Percentiles rank a stretch among this genome's conserved stretches.
These are phyloP conservation scores for Altica lythri DNA, from an alignment of 2,888 invertebrate genomes.

Conservation along the genomic window DNA sequence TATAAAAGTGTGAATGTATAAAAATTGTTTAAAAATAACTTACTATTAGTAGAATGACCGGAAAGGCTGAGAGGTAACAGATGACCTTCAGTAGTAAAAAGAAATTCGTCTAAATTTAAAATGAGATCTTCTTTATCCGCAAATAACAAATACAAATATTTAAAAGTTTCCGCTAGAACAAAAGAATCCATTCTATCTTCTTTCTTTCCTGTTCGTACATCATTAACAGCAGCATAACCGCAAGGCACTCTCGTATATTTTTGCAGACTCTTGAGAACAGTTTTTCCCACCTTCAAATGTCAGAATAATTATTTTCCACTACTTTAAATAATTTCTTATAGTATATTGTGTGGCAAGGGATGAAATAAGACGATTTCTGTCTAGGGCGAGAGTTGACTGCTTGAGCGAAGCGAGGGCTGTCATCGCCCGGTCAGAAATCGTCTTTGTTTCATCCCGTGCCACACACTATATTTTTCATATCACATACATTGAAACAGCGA, in stretches of 20 bases:
- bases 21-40: constrained; percentile 1
- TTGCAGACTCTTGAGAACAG: constrained; percentile 86
- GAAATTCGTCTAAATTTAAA: constrained; percentile 82
- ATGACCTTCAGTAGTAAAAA: constrained; percentile 95
- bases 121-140: constrained; percentile 84
- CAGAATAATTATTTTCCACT: too few species aligned
- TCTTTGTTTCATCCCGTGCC: too few species aligned
- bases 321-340: too few species aligned
- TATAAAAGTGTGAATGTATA: constrained; percentile 4
- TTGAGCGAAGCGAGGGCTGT: too few species aligned
- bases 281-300: constrained; percentile 85
- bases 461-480: too few species aligned
- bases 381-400: too few species aligned
- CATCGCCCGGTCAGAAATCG: too few species aligned
- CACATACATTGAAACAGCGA: too few species aligned
- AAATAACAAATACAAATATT: constrained; percentile 94
- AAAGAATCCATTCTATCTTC: constrained; percentile 99
- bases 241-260: constrained; percentile 91
- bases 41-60: constrained; percentile 58
- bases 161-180: constrained; percentile 96
- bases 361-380: too few species aligned
- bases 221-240: constrained; percentile 85
- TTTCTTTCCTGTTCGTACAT: constrained; percentile 68
- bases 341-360: too few species aligned
- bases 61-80: constrained; percentile 86